Percentiles rank a stretch among this genome's conserved stretches.
These are phyloP conservation scores for Macquaria australasica DNA, from an alignment of 2,113 vertebrate species.

Conservation along the genomic window DNA sequence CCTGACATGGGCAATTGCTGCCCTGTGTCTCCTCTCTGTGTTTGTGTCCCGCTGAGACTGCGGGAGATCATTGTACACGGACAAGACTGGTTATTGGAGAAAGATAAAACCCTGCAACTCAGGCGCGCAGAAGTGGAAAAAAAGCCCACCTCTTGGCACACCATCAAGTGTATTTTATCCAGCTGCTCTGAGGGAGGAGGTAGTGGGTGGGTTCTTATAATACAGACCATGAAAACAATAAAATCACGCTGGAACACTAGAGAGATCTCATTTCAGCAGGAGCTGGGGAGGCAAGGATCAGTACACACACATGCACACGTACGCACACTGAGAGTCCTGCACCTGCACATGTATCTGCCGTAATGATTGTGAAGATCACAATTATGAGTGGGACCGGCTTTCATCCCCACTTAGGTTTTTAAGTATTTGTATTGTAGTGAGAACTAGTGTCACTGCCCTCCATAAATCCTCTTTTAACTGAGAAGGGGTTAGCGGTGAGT, in stretches of 20 bases:
- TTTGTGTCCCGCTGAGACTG: slow-evolving; percentile 62
- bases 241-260: slow-evolving; percentile 59
- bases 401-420: slow-evolving; percentile 40
- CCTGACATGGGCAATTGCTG: slow-evolving; percentile 60
- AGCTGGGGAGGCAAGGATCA: slow-evolving; percentile 23
- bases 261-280: slow-evolving; percentile 59
- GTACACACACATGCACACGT: slow-evolving; percentile 20
- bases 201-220: slow-evolving; percentile 61
- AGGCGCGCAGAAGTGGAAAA: slow-evolving; percentile 19
- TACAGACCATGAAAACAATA: slow-evolving; percentile 68
- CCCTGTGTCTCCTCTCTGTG: slow-evolving; percentile 55
- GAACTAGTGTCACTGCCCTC: slow-evolving; percentile 35
- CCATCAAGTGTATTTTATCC: slow-evolving; percentile 74
- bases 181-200: slow-evolving; percentile 67
- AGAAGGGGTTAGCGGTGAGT: slow-evolving; percentile 50
- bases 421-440: slow-evolving; percentile 47
- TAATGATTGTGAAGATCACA: slow-evolving; percentile 14
- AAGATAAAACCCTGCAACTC: slow-evolving; percentile 65
- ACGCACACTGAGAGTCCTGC: slow-evolving; percentile 24
- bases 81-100: slow-evolving; percentile 66
- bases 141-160: slow-evolving; percentile 66
- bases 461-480: slow-evolving; percentile 47
- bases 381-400: slow-evolving; percentile 2
- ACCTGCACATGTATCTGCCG: slow-evolving; percentile 43
- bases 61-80: slow-evolving; percentile 64